Base-by-base conservation (phyloP, 1,140 invertebrate genomes). In the Liolophura sinensis region DNA sequence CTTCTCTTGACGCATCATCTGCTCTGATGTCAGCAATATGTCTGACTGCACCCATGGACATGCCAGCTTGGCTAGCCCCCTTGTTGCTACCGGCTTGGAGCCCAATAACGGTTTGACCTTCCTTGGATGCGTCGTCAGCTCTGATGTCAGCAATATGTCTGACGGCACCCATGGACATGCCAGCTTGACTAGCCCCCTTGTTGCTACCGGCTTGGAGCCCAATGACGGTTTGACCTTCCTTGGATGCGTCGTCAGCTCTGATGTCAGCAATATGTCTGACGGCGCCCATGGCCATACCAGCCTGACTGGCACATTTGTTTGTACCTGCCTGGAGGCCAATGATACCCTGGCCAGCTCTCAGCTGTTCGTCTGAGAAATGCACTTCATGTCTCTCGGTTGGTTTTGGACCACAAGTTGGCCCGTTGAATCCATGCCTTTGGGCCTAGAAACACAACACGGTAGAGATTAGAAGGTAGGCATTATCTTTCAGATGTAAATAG, bases 131-230 rank as follows among this genome's bases (percentile, higher is more conserved):
- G n/a, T 82, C 73, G 22, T 78, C 78, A 7, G 71, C 62, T 46
- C 74, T 71, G 55, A 82, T 79, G 65, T 83, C 81, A 27, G 78
- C 75, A 62, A 97, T 96, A 86, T 97, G 94, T 83, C 94, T 88
- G 69, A 93, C 94, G 84, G 96, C 95, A 67, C 95, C 95, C 76
- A 97, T 94, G 78, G 93, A 95, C 79, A 96, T 95, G 24, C 95
- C 96, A 76, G 92, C 93, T 85, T 97, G 95, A 77, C 88, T 96
- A 69, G 95, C 95, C 47, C 82, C 84, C 84, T 96, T 96, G 87
- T 97, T 97, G 72, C 93, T 94, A 59, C 95, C 95, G 76, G 95
- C 95, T 82, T 98, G 95, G 46, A 97, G 87, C 64, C 92, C 93
- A 76, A 97, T 96, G 60, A 96, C 90, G 27, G 90, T 90, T 75